Evolutionary conservation across 1,140 invertebrate species (phyloP).

Genomic region (Pseudomyrmex flavicornis): DNA sequence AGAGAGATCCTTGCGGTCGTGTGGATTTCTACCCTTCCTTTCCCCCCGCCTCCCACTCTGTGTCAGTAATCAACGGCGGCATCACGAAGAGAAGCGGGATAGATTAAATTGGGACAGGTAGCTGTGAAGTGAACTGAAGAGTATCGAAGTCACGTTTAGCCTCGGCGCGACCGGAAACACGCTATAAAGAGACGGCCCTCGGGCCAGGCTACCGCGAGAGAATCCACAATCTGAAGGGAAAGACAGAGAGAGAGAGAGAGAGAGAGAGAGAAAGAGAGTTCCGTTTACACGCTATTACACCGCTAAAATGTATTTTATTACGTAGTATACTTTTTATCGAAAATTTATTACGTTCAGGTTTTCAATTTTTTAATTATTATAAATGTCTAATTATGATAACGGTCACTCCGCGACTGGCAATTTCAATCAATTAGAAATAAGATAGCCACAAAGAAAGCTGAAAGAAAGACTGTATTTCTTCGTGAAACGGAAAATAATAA

Average conservation of each 20-base stretch:
- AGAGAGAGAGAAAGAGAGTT: constrained; percentile 21
- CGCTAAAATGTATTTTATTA: not conserved
- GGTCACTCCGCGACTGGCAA: not conserved
- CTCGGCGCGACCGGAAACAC: constrained; percentile 77
- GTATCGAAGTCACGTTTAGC: constrained; percentile 80
- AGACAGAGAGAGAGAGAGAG: not conserved
- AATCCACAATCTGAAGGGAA: constrained; percentile 27
- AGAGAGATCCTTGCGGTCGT: constrained; percentile 74
- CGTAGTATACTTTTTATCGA: not conserved
- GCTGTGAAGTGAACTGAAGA: constrained; percentile 78
- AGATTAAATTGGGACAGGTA: constrained; percentile 82
- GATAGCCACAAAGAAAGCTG: constrained; percentile 3
- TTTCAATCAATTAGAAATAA: not conserved
- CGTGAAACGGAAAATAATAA: constrained; percentile 3
- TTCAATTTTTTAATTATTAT: constrained; percentile 4
- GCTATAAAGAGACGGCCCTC: constrained; percentile 71
- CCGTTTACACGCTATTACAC: not conserved
- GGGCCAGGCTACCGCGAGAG: constrained; percentile 34
- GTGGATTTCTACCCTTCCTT: constrained; percentile 9
- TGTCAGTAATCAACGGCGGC: constrained; percentile 61
- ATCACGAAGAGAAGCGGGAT: constrained; percentile 60
- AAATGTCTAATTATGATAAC: not conserved
- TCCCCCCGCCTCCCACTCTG: not conserved
- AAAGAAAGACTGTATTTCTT: constrained; percentile 7
- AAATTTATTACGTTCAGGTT: not conserved